phyloP scores from a whole-genome alignment of 2,888 invertebrate species.

The Chromoteleia sp. region DNA sequence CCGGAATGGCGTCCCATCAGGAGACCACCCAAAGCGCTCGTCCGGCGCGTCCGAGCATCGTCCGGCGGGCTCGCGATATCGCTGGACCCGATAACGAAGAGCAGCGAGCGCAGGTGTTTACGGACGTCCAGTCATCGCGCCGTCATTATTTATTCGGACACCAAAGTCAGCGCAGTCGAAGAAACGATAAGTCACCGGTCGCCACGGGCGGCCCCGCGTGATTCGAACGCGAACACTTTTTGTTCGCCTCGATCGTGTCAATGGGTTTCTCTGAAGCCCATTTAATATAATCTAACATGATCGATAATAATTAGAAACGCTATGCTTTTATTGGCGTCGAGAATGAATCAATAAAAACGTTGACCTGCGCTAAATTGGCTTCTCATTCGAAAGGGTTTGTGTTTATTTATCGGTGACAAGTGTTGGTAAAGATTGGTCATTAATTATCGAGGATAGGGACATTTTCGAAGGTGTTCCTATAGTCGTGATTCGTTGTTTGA shows the following conservation, averaged over 20 bases:
- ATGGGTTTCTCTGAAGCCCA: conserved; percentile 26
- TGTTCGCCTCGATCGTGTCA: conserved; percentile 31
- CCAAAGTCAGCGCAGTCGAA: conserved; percentile 47
- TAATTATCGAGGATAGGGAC: conserved; percentile 4
- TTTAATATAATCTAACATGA: conserved; percentile 43
- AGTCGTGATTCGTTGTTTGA: too few relatives aligned
- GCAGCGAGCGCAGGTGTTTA: conserved; percentile 83
- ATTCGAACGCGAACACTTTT: conserved; percentile 28
- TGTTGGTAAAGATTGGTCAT: conserved; percentile 16
- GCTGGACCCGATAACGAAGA: conserved; percentile 80
- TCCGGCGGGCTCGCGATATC: conserved; percentile 58
- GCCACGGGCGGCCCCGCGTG: conserved; percentile 41
- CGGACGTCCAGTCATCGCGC: conserved; percentile 80
- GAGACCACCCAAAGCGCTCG: conserved; percentile 79
- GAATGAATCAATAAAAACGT: conserved; percentile 31
- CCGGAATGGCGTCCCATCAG: conserved; percentile 67
- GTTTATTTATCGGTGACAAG: conserved; percentile 44
- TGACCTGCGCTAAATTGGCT: conserved; percentile 31
- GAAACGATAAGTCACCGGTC: conserved; percentile 67
- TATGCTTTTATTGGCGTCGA: conserved; percentile 25
- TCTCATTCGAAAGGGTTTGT: not conserved
- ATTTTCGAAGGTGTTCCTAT: too few relatives aligned
- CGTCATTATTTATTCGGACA: conserved; percentile 81
- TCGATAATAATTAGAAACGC: conserved; percentile 37
- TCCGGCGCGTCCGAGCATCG: conserved; percentile 60